Conservation (phyloP, 2,797 vertebrate species). For the Leptodactylus fallax region DNA sequence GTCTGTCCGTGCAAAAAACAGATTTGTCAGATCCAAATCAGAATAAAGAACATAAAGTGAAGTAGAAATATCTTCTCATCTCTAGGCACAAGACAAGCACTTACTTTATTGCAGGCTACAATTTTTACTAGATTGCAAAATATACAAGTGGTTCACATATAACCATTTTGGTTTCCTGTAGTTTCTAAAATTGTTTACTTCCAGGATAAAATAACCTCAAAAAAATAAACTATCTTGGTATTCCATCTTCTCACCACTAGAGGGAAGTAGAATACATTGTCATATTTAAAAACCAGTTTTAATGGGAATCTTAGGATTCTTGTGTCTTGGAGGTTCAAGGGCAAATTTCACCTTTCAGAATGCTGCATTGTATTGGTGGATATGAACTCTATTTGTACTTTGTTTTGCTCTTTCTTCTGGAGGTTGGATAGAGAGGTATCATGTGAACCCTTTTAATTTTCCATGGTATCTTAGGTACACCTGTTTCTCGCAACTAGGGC, state of each 20-base stretch:
- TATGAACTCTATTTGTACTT: too few species aligned
- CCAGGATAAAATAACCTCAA: not conserved
- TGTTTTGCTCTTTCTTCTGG: too few species aligned
- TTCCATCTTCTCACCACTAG: constrained; percentile 28
- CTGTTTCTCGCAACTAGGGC: not conserved
- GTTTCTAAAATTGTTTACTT: not conserved
- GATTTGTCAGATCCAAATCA: too few species aligned
- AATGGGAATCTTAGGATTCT: not conserved
- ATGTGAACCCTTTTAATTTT: not conserved
- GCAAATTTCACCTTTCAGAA: not conserved
- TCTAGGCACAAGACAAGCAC: not conserved
- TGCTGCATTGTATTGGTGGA: not conserved
- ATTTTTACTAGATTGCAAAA: not conserved
- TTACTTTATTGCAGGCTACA: not conserved
- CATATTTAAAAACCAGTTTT: not conserved
- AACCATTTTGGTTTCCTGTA: not conserved
- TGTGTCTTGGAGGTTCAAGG: not conserved
- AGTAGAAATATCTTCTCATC: too few species aligned
- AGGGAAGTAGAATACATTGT: constrained; percentile 27
- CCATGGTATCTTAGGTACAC: not conserved
- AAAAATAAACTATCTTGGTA: not conserved
- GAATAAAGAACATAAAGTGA: not conserved
- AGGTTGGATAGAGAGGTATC: too few species aligned
- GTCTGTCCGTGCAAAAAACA: too few species aligned
- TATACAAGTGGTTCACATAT: not conserved